phyloP scores from a whole-genome alignment of 1,140 invertebrate species.

The Drosophila virilis region DNA sequence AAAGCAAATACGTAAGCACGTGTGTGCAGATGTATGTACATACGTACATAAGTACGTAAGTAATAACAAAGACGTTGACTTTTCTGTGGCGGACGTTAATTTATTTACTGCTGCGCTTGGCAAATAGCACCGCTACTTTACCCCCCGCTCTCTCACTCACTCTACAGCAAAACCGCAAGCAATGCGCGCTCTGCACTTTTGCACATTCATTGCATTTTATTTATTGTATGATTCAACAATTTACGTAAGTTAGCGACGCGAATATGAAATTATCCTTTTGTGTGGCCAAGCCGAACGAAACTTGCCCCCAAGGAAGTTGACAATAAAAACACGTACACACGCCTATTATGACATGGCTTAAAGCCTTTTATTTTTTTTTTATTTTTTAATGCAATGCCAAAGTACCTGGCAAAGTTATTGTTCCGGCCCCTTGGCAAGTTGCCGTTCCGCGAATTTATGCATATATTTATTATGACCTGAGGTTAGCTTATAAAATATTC shows the following conservation, averaged over 20 bases:
- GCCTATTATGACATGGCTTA: constrained; percentile 48
- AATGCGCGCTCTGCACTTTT: constrained; percentile 55
- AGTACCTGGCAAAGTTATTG: constrained; percentile 54
- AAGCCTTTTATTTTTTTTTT: too few species aligned
- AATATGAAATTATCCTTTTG: constrained; percentile 69
- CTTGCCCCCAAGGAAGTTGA: constrained; percentile 32
- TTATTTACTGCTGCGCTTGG: constrained; percentile 61
- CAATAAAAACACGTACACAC: constrained; percentile 63
- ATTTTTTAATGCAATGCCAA: constrained; percentile 43
- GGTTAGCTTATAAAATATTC: constrained; percentile 14
- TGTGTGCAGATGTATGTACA: neutral
- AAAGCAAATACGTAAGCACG: constrained; percentile 48
- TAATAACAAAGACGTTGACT: constrained; percentile 66
- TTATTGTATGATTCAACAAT: constrained; percentile 73
- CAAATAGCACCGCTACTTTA: constrained; percentile 33
- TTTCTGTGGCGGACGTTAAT: constrained; percentile 62
- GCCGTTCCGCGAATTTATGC: constrained; percentile 24
- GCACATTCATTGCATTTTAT: constrained; percentile 70
- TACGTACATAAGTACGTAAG: neutral
- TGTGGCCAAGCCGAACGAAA: constrained; percentile 7
- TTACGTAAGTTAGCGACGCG: constrained; percentile 67
- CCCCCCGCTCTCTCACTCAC: neutral
- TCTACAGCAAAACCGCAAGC: constrained; percentile 26
- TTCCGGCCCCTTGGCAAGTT: constrained; percentile 54
- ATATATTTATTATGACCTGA: constrained; percentile 50